Conservation (phyloP, 1,140 invertebrate species). For the Diorhabda elongata region DNA sequence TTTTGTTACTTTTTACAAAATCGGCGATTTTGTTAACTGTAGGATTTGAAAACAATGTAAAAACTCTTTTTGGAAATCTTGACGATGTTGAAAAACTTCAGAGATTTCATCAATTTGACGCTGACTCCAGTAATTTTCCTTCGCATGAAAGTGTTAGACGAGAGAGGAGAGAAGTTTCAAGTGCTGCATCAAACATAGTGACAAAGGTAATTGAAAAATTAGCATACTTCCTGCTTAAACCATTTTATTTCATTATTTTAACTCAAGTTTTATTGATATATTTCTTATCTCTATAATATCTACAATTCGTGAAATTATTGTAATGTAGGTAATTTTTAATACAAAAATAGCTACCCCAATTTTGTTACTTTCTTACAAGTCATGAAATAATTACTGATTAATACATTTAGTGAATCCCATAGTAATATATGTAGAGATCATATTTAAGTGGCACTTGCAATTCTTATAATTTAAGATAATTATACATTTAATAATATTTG, state of each 20-base stretch:
- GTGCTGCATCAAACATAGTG: background rate
- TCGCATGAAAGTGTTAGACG: background rate
- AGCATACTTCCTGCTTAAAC: constrained; percentile 9
- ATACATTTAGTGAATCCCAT: too few species aligned
- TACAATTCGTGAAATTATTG: too few species aligned
- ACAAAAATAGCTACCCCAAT: too few species aligned
- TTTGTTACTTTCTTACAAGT: too few species aligned
- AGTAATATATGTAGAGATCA: too few species aligned
- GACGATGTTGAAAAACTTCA: background rate
- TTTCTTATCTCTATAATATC: constrained; percentile 7
- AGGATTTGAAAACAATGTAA: background rate
- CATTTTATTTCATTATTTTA: too few species aligned
- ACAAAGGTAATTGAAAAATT: constrained; percentile 3
- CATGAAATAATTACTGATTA: too few species aligned
- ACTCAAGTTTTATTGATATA: too few species aligned
- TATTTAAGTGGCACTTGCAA: too few species aligned
- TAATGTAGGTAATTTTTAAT: too few species aligned
- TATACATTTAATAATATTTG: too few species aligned
- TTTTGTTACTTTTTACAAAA: background rate
- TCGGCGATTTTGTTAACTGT: background rate
- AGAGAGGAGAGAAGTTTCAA: background rate
- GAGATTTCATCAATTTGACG: background rate
- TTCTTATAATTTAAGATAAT: too few species aligned
- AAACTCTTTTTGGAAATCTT: background rate
- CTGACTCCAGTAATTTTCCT: background rate